Evolutionary conservation across 2,888 invertebrate species (phyloP).

Genomic region (Trachelus tabidus): DNA sequence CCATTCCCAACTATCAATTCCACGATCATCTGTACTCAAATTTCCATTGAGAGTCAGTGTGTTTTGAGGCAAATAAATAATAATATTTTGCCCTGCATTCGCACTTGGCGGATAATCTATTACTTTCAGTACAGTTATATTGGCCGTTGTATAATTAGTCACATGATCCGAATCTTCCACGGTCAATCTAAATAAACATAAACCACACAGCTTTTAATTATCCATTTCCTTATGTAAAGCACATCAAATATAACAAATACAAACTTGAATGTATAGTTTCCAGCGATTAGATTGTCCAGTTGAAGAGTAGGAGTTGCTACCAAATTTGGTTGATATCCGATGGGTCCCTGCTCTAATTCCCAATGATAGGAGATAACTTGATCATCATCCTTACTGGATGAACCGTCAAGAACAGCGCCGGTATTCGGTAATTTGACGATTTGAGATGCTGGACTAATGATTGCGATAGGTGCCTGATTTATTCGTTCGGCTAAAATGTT

Average conservation of each 20-base stretch:
- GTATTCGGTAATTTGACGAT: conserved; percentile 91
- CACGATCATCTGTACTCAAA: conserved; percentile 91
- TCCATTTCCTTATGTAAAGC: neutral
- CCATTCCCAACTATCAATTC: conserved; percentile 96
- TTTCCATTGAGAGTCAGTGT: conserved; percentile 88
- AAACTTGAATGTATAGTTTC: conserved; percentile 87
- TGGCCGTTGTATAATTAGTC: conserved; percentile 86
- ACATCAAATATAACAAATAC: conserved; percentile 20
- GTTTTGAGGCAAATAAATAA: conserved; percentile 90
- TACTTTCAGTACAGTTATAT: conserved; percentile 89
- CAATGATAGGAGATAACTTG: conserved; percentile 90
- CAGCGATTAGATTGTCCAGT: conserved; percentile 86
- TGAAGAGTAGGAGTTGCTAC: conserved; percentile 86
- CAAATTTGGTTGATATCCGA: conserved; percentile 83
- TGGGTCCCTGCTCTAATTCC: conserved; percentile 90
- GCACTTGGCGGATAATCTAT: conserved; percentile 96
- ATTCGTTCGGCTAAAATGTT: conserved; percentile 75
- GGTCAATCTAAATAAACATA: conserved; percentile 72
- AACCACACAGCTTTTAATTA: neutral
- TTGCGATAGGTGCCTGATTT: conserved; percentile 85
- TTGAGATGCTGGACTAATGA: conserved; percentile 87
- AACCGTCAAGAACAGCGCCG: conserved; percentile 89
- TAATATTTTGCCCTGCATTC: conserved; percentile 90
- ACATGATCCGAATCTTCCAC: conserved; percentile 92
- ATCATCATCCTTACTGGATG: conserved; percentile 83